Conservation (phyloP, 2,797 vertebrate genomes). For the Danio tinwini region DNA sequence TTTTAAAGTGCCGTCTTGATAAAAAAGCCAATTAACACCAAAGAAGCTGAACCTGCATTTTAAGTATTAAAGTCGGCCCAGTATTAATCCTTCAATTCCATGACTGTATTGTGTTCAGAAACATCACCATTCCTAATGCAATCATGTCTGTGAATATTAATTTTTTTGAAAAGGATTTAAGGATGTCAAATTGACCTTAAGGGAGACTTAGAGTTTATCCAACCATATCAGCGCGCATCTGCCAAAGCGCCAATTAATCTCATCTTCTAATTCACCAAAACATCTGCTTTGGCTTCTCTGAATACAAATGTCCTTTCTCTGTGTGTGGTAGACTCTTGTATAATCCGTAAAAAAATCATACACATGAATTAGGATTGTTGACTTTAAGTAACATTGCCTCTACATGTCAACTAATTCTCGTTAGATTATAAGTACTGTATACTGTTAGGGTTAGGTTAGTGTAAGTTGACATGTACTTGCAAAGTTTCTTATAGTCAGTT, state of each 20-base stretch:
- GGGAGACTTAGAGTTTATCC: conserved; percentile 33
- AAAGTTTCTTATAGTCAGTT: no score
- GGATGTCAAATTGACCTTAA: conserved; percentile 31
- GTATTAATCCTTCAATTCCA: conserved; percentile 25
- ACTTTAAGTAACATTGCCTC: no score
- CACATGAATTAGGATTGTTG: conserved; percentile 62
- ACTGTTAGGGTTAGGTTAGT: no score
- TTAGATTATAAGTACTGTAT: no score
- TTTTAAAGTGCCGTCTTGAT: conserved; percentile 29
- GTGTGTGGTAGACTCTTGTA: neutral
- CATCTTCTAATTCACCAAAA: conserved; percentile 4
- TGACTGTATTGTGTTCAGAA: conserved; percentile 17
- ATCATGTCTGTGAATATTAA: conserved; percentile 23
- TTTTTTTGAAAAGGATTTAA: conserved; percentile 21
- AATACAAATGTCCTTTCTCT: neutral
- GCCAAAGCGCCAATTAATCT: conserved; percentile 8
- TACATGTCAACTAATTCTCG: no score
- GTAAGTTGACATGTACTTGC: no score
- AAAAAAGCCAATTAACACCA: conserved; percentile 28
- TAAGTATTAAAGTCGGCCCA: conserved; percentile 13
- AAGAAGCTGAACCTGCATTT: conserved; percentile 35
- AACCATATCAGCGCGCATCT: conserved; percentile 1
- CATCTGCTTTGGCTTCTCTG: neutral
- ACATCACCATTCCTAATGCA: conserved; percentile 9
- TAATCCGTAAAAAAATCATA: conserved; percentile 49